Base-by-base conservation (phyloP, 2,888 invertebrate species). In the Chloroclysta siterata region DNA sequence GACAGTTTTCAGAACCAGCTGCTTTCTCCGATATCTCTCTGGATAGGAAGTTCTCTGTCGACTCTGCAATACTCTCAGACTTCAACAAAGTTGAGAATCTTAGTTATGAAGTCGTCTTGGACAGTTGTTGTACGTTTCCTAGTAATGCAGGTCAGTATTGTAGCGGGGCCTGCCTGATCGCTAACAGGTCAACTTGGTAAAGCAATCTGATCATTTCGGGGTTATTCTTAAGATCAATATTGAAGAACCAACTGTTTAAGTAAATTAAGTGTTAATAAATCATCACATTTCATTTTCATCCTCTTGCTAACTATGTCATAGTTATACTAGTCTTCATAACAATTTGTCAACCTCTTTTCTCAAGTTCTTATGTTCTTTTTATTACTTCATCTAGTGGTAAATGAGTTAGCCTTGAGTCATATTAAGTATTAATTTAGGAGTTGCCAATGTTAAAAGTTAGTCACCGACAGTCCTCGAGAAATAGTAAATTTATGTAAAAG, bases 1-100 rank as follows among this genome's bases (percentile, higher is more conserved):
- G 92, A 13, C 91, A 91, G 55, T 72, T 73, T 0, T 92, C 92
- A 0, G 90, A 88, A 36, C 92, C 91, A 0, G 80, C 72, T 0
- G 70, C 76, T 0, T 77, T 77, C 4, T 65, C 75, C 0, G 63
- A 70, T 0, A 66, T 77, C n/a, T 69, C 68, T 0, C 14, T 78
- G 14, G 76, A 79, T 36, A 77, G 92, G 57, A 91, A 91, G 50
- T 86, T 74, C 42, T 92, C 92, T 0, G 84, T 87, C 0, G 92
- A 92, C 61, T 90, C 90, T 0, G 90, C 87, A 0, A 85, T 90
- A 29, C 65, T 86, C 66, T 79, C 85, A 0, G 87, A 87, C 41
- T 85, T 82, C 46, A 79, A 73, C 7, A 85, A 80, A 48, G 71
- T 73, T 0, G 76, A 79, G 13, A 80, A 79, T 54, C 78, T 77